phyloP scores from a whole-genome alignment of 2,797 vertebrate species.

The Meriones psammophilus region DNA sequence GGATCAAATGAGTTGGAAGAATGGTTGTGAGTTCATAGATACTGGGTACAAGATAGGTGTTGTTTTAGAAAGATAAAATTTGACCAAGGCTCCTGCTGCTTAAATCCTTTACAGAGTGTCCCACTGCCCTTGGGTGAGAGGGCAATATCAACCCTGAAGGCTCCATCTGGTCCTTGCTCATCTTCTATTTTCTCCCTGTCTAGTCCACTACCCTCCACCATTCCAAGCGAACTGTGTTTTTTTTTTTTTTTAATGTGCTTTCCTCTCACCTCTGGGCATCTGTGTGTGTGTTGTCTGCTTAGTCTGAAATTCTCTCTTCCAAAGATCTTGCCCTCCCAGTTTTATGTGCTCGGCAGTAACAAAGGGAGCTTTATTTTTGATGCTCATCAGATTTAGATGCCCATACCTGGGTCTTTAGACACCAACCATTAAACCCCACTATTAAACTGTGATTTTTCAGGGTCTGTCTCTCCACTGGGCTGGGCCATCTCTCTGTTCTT shows the following conservation, averaged over 20 bases:
- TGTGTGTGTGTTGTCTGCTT: background rate
- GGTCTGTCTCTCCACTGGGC: background rate
- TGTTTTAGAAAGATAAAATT: conserved; percentile 7
- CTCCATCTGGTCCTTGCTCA: background rate
- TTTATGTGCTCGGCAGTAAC: background rate
- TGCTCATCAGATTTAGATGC: background rate
- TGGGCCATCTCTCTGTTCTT: background rate
- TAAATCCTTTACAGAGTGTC: background rate
- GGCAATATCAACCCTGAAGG: background rate
- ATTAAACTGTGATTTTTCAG: background rate
- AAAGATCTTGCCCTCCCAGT: background rate
- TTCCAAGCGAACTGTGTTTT: background rate
- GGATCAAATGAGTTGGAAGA: conserved; percentile 12
- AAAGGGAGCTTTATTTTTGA: conserved; percentile 24
- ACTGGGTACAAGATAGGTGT: background rate
- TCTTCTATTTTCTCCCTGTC: background rate
- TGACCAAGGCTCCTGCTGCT: background rate
- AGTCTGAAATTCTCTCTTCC: background rate
- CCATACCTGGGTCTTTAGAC: background rate
- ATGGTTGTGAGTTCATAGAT: background rate
- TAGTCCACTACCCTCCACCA: background rate
- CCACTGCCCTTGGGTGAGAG: background rate
- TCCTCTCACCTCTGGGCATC: conserved; percentile 13
- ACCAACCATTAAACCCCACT: background rate
- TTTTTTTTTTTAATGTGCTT: background rate